These are phyloP conservation scores for Ramphastos sulfuratus DNA, from an alignment of 2,113 vertebrate genomes.

Conservation along the genomic window DNA sequence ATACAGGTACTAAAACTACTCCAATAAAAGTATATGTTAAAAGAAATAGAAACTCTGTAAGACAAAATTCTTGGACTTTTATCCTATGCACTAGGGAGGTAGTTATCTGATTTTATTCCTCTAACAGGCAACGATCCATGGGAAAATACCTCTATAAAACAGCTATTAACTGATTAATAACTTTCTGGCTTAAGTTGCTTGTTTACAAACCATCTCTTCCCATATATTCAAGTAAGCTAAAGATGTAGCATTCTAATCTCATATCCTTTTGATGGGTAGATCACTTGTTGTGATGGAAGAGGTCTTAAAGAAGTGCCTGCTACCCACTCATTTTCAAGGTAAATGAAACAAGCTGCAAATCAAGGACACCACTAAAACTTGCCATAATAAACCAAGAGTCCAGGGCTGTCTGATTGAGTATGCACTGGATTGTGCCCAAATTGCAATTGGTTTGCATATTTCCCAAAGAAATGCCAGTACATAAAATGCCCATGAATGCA, in stretches of 20 bases:
- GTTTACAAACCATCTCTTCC: conserved; percentile 21
- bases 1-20: neutral
- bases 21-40: neutral
- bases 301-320: conserved; percentile 19
- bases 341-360: conserved; percentile 52
- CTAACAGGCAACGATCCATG: conserved; percentile 26
- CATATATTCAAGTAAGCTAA: conserved; percentile 23
- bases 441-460: conserved; percentile 51
- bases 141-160: conserved; percentile 57
- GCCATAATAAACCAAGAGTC: conserved; percentile 1
- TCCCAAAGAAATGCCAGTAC: conserved; percentile 32
- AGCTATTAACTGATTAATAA: conserved; percentile 63
- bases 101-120: conserved; percentile 23
- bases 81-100: neutral
- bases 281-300: conserved; percentile 23
- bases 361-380: neutral
- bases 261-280: conserved; percentile 13
- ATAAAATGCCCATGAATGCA: conserved; percentile 56
- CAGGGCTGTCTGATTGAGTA: neutral
- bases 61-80: neutral
- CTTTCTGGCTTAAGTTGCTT: neutral
- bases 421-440: conserved; percentile 9
- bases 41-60: neutral
- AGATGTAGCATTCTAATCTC: conserved; percentile 16
- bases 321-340: conserved; percentile 56